Base-by-base conservation (phyloP, 2,113 vertebrate genomes). In the Colius striatus region DNA sequence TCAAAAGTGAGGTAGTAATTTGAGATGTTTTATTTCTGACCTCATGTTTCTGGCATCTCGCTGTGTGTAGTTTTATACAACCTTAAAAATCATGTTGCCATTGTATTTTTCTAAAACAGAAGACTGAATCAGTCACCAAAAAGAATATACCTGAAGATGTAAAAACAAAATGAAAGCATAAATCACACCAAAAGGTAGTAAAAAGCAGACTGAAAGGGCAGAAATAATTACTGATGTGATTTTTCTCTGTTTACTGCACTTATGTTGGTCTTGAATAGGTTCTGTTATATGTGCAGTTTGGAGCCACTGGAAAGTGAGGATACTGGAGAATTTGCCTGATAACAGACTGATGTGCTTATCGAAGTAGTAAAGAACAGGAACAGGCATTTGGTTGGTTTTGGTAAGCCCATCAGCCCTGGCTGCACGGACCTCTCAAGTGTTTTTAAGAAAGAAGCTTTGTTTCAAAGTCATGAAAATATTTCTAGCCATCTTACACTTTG, bases 1-100 rank as follows among this genome's bases (percentile, higher is more conserved):
- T 95, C 78, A 48, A 16, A 97, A 94, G 62, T 67, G n/a, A 95
- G 72, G 55, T 9, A 58, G 87, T 77, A 93, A 96, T 96, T 96
- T 88, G 88, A 95, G 79, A 77, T n/a, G 20, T 51, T 83, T 92
- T 85, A 62, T 73, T 47, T 34, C 55, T 66, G n/a, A 18, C 16
- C 29, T 79, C 55, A 38, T 60, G 3, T 65, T 90, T 83, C 43
- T 83, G n/a, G 9, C 38, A 81, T 67, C 72, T 77, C 51, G 10
- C 38, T n/a, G 12, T 32, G 19, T 5, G 2, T 47, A 41, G 16
- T 55, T 67, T 63, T 81, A 41, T 38, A 17, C 41, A 58, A 86
- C 41, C 30, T 63, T 53, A 77, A 55, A 88, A 92, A 55, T 63
- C 29, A 30, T 1, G 6, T 47, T 93, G 20, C 58, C 41, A 20